Conservation (phyloP, 2,888 invertebrate genomes). For the Saturnia pavonia region DNA sequence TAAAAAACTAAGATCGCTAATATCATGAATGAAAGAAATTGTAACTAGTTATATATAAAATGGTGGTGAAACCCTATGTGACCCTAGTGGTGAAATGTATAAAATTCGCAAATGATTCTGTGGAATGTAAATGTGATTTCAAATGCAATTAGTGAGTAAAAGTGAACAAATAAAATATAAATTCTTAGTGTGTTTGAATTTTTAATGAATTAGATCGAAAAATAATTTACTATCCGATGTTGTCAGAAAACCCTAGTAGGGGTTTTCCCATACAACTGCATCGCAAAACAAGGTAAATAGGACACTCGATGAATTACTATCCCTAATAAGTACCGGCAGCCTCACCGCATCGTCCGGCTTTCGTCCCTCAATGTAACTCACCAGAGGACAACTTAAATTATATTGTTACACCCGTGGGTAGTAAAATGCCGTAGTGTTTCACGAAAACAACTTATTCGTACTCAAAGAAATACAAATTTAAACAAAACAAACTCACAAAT, state of each 20-base stretch:
- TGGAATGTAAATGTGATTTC: not conserved
- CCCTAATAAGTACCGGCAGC: slow-evolving; percentile 49
- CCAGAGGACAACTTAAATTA: slow-evolving; percentile 2
- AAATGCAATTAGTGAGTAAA: too few relatives aligned
- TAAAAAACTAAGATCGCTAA: too few relatives aligned
- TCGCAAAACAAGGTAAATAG: slow-evolving; percentile 50
- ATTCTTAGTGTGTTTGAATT: not conserved
- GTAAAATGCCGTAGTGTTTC: too few relatives aligned
- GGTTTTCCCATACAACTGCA: slow-evolving; percentile 25
- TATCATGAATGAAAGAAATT: too few relatives aligned
- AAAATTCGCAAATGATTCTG: not conserved
- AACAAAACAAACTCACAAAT: too few relatives aligned
- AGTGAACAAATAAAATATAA: too few relatives aligned
- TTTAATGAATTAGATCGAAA: not conserved
- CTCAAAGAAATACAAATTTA: too few relatives aligned
- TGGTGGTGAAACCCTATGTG: too few relatives aligned
- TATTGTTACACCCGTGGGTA: too few relatives aligned
- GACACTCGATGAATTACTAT: slow-evolving; percentile 38
- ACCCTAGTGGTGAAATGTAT: not conserved
- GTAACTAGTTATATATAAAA: too few relatives aligned
- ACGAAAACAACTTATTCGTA: too few relatives aligned
- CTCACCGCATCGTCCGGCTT: not conserved
- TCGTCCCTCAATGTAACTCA: slow-evolving; percentile 11
- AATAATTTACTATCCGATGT: not conserved
- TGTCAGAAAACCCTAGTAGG: slow-evolving; percentile 5